Evolutionary conservation across 2,797 vertebrate genomes (phyloP).

Genomic region (Rhodeus uyekii): DNA sequence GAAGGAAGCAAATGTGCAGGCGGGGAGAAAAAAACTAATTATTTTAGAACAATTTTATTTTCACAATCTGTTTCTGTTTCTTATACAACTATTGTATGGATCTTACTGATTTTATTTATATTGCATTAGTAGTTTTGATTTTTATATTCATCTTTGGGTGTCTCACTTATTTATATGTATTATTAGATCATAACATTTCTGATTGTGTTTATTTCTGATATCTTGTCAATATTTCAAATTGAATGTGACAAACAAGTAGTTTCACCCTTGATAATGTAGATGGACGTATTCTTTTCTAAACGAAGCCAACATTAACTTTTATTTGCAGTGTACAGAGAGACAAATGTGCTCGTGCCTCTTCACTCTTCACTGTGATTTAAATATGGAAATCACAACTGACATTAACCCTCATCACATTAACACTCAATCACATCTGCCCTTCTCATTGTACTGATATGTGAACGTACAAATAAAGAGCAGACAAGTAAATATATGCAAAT

Average conservation of each 20-base stretch:
- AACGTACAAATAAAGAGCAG: slow-evolving; percentile 15
- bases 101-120: background rate
- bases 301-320: background rate
- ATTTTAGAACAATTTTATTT: slow-evolving; percentile 11
- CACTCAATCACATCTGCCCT: background rate
- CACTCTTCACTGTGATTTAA: slow-evolving; percentile 52
- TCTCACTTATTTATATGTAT: background rate
- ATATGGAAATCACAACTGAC: slow-evolving; percentile 53
- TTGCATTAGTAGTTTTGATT: background rate
- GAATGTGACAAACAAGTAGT: background rate
- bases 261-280: background rate
- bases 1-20: slow-evolving; percentile 29
- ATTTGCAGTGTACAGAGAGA: slow-evolving; percentile 2
- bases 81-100: background rate
- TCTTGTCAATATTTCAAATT: background rate
- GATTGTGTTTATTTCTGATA: too few species aligned
- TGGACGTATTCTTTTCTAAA: background rate
- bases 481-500: slow-evolving; percentile 4
- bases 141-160: background rate
- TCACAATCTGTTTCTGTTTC: background rate
- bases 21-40: slow-evolving; percentile 3
- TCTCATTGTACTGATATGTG: background rate
- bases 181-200: too few species aligned
- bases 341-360: slow-evolving; percentile 37
- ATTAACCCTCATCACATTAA: slow-evolving; percentile 27